Conservation (phyloP, 2,888 invertebrate species). For the Lymantria dispar region DNA sequence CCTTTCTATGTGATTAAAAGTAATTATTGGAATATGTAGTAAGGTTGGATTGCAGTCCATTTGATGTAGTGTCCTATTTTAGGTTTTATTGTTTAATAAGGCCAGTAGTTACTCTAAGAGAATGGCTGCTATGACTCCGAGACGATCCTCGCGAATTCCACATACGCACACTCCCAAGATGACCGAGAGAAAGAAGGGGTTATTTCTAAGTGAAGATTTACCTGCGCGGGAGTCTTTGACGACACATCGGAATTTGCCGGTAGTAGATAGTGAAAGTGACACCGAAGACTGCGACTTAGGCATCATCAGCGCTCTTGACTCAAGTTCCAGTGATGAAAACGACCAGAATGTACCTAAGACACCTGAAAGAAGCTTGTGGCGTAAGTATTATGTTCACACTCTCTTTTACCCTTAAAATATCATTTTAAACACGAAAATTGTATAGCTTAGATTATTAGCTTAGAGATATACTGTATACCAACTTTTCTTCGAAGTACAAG, state of each 20-base stretch:
- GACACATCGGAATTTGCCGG: slow-evolving; percentile 65
- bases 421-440: no score
- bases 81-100: slow-evolving; percentile 26
- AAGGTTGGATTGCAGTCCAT: slow-evolving; percentile 23
- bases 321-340: slow-evolving; percentile 73
- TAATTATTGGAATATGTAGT: slow-evolving; percentile 22
- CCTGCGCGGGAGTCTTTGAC: slow-evolving; percentile 61
- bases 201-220: slow-evolving; percentile 74
- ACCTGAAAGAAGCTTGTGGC: slow-evolving; percentile 58
- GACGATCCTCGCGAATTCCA: slow-evolving; percentile 61
- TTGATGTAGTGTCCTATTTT: slow-evolving; percentile 34
- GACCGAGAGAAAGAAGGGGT: slow-evolving; percentile 84
- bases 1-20: background rate
- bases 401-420: no score
- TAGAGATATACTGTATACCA: background rate
- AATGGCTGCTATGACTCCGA: slow-evolving; percentile 70
- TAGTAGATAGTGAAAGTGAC: slow-evolving; percentile 74
- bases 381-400: slow-evolving; percentile 52
- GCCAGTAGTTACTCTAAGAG: slow-evolving; percentile 26
- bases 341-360: slow-evolving; percentile 62
- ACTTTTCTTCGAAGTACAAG: slow-evolving; percentile 3
- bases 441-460: background rate
- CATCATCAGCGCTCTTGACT: slow-evolving; percentile 80
- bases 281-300: slow-evolving; percentile 81
- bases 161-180: slow-evolving; percentile 81